phyloP scores from a whole-genome alignment of 2,113 vertebrate genomes.

The Gallinago media region DNA sequence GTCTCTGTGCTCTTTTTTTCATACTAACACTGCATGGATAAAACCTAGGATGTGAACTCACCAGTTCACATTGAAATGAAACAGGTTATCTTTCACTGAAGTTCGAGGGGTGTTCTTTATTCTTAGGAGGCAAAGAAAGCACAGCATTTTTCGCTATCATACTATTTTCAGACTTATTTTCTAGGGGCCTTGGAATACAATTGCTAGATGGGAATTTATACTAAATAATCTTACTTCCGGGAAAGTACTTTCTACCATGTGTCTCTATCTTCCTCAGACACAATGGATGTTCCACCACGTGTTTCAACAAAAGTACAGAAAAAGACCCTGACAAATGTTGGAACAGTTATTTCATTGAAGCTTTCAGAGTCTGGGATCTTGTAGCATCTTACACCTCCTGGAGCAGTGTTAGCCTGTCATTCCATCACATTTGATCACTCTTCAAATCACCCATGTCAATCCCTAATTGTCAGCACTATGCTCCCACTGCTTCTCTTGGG shows the following conservation, averaged over 20 bases:
- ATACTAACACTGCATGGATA: background rate
- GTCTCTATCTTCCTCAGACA: background rate
- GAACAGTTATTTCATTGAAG: background rate
- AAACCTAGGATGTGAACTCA: background rate
- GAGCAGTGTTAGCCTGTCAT: background rate
- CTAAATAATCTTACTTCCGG: background rate
- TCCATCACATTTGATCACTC: background rate
- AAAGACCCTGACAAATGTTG: background rate
- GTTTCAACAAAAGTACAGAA: background rate
- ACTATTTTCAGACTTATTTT: background rate
- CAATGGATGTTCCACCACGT: background rate
- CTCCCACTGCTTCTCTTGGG: background rate
- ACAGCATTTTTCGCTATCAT: background rate
- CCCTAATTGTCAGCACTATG: background rate
- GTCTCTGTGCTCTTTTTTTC: background rate
- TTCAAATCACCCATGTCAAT: background rate
- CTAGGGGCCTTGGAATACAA: background rate
- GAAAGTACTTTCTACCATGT: background rate
- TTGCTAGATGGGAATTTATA: background rate
- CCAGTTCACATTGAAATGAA: background rate
- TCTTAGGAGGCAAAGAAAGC: background rate
- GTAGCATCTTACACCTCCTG: background rate
- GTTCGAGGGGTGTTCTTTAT: background rate
- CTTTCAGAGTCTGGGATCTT: background rate
- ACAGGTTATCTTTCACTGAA: background rate